Evolutionary conservation across 2,888 invertebrate species (phyloP).

Genomic region (Netelia fuscicornis): DNA sequence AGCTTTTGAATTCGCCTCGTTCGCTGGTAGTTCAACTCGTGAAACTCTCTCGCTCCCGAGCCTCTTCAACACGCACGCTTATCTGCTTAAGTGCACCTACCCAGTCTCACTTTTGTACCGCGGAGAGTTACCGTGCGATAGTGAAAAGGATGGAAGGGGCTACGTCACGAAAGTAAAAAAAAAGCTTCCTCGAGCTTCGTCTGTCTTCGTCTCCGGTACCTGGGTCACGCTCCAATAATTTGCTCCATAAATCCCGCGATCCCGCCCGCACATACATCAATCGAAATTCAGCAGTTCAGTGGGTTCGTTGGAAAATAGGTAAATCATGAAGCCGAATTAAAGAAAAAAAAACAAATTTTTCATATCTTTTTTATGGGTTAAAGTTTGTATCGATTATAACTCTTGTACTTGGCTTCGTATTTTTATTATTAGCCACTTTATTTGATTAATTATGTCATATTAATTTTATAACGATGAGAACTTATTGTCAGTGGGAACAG

Average conservation of each 20-base stretch:
- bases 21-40: conserved; percentile 34
- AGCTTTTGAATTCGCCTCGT: conserved; percentile 8
- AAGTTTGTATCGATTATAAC: too few species aligned
- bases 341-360: not conserved
- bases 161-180: not conserved
- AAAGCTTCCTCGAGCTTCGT: not conserved
- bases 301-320: not conserved
- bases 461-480: too few species aligned
- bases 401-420: too few species aligned
- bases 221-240: not conserved
- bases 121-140: not conserved
- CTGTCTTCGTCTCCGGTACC: too few species aligned
- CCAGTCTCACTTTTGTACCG: conserved; percentile 22
- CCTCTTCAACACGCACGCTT: conserved; percentile 37
- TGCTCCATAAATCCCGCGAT: not conserved
- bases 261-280: not conserved
- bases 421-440: too few species aligned
- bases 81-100: conserved; percentile 56
- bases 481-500: too few species aligned
- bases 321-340: not conserved
- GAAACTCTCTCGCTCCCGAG: conserved; percentile 44
- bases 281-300: not conserved
- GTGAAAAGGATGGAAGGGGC: not conserved
- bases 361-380: too few species aligned
- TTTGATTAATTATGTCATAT: too few species aligned